Evolutionary conservation across 2,888 invertebrate genomes (phyloP).

Genomic region (Microplitis manilae): DNA sequence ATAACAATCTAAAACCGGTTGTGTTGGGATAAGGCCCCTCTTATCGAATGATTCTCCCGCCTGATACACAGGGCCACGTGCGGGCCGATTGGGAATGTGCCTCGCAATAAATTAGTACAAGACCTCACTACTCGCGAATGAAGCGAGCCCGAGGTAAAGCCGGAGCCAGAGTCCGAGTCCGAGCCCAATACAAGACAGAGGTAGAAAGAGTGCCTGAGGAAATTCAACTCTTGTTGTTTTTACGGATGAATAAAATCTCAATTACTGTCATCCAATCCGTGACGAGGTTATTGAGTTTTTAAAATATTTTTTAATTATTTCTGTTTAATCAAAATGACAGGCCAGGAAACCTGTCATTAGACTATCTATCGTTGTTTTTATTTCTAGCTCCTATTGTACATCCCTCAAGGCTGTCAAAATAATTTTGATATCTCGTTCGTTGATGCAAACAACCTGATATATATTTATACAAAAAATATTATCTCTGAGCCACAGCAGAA

Average conservation of each 20-base stretch:
- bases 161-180: background rate
- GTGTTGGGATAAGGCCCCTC: constrained; percentile 32
- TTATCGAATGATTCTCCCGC: constrained; percentile 33
- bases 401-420: background rate
- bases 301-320: background rate
- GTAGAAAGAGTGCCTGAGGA: constrained; percentile 3
- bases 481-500: too few relatives aligned
- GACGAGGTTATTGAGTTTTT: constrained; percentile 27
- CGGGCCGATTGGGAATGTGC: constrained; percentile 27
- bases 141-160: background rate
- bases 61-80: constrained; percentile 29
- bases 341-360: constrained; percentile 22
- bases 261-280: constrained; percentile 31
- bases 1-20: constrained; percentile 36
- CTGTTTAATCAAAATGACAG: background rate
- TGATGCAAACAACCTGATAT: too few relatives aligned
- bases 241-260: constrained; percentile 24
- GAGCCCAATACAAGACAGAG: background rate
- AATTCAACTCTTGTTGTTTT: constrained; percentile 29
- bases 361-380: constrained; percentile 6
- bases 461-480: too few relatives aligned
- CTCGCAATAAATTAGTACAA: constrained; percentile 24
- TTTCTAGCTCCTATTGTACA: constrained; percentile 4
- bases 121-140: constrained; percentile 7
- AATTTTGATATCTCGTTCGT: background rate